A percentile compares a stretch with the other conserved stretches of the same genome.
These are phyloP conservation scores for Taxidea taxus DNA, from an alignment of 2,113 vertebrate species.

Conservation along the genomic window DNA sequence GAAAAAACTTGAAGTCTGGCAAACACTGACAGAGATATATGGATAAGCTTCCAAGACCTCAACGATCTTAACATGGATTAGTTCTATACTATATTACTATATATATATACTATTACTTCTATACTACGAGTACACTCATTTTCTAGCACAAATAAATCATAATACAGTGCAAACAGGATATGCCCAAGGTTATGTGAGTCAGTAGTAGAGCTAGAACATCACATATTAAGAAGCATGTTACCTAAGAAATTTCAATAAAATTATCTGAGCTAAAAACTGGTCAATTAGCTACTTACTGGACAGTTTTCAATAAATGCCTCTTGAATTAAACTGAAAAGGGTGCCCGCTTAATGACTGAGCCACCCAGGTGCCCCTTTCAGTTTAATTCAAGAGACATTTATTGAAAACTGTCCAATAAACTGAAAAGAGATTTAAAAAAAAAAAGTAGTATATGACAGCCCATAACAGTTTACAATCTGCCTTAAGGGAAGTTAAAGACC, in stretches of 20 bases:
- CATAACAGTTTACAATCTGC: not conserved
- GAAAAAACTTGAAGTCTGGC: not conserved
- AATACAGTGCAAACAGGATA: not conserved
- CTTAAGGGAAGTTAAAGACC: constrained; percentile 7
- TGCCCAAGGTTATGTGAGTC: not conserved
- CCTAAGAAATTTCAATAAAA: not conserved
- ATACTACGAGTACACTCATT: not conserved
- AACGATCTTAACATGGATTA: not conserved
- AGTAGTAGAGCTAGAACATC: not conserved
- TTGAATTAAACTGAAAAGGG: constrained; percentile 14
- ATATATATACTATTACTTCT: no score
- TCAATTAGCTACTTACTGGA: not conserved
- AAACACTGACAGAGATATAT: not conserved
- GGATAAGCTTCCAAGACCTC: constrained; percentile 26
- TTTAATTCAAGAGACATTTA: no score
- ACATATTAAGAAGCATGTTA: constrained; percentile 7
- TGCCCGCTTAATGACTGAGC: no score
- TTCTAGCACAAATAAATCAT: constrained; percentile 1
- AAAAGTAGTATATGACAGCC: not conserved
- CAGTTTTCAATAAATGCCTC: constrained; percentile 9
- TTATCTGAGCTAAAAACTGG: not conserved
- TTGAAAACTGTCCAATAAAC: no score
- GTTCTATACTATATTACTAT: no score
- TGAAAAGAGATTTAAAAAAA: not conserved
- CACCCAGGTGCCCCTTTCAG: no score